These are phyloP conservation scores for Macrocentrus cingulum DNA, from an alignment of 1,140 invertebrate species.

Conservation along the genomic window DNA sequence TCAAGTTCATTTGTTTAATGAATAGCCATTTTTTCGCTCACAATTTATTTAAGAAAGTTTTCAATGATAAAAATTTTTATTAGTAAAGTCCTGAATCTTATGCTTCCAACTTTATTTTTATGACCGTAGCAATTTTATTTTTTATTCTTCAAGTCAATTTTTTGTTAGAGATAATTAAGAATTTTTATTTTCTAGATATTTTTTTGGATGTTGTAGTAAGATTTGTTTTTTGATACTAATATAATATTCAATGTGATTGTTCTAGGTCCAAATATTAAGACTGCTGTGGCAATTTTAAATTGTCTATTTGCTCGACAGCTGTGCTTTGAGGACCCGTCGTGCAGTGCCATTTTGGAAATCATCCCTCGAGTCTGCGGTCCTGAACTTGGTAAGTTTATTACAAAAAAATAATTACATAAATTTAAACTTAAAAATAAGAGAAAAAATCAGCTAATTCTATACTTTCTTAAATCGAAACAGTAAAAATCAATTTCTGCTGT, in stretches of 20 bases:
- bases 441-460: not conserved
- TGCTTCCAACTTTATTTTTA: no score
- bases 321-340: slow-evolving; percentile 84
- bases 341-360: slow-evolving; percentile 84
- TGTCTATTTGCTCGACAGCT: slow-evolving; percentile 80
- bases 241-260: slow-evolving; percentile 35
- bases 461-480: no score
- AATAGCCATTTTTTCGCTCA: slow-evolving; percentile 23
- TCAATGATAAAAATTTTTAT: slow-evolving; percentile 27
- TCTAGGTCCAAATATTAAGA: slow-evolving; percentile 73
- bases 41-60: slow-evolving; percentile 20
- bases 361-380: slow-evolving; percentile 85
- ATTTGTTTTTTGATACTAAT: not conserved
- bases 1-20: slow-evolving; percentile 22
- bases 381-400: slow-evolving; percentile 74
- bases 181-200: no score
- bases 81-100: slow-evolving; percentile 29
- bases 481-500: no score
- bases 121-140: not conserved
- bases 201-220: not conserved
- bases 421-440: not conserved
- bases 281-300: slow-evolving; percentile 77
- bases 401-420: not conserved
- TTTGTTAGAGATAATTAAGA: not conserved
- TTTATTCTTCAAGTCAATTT: slow-evolving; percentile 1